Percentiles rank a stretch among this genome's conserved stretches.
Evolutionary conservation across 2,888 invertebrate species (phyloP).

Genomic region (Cataglyphis livida): DNA sequence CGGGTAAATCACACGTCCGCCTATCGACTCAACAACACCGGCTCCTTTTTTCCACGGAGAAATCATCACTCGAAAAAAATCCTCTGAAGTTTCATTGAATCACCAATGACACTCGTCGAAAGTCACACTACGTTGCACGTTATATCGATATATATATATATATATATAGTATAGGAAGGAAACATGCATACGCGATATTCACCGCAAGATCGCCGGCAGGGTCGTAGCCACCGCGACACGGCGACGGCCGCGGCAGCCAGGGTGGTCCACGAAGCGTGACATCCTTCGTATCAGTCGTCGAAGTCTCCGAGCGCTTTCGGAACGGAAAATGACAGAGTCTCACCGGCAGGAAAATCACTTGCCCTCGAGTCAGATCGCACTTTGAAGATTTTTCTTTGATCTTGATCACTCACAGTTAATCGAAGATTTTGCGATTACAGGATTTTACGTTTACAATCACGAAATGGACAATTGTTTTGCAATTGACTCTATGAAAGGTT

Average conservation of each 20-base stretch:
- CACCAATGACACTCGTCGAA: slow-evolving; percentile 46
- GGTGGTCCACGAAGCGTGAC: slow-evolving; percentile 73
- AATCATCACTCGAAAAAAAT: slow-evolving; percentile 49
- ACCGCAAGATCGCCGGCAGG: slow-evolving; percentile 62
- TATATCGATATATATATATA: neutral
- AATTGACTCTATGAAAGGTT: neutral
- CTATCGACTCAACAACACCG: slow-evolving; percentile 29
- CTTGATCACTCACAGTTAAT: slow-evolving; percentile 18
- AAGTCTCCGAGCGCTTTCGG: slow-evolving; percentile 69
- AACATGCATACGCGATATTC: slow-evolving; percentile 52
- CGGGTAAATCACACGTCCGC: slow-evolving; percentile 53
- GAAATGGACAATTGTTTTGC: neutral
- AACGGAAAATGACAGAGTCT: neutral
- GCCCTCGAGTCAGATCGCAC: neutral
- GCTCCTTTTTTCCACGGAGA: slow-evolving; percentile 26
- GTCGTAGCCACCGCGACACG: slow-evolving; percentile 70
- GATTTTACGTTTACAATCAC: neutral
- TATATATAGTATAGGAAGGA: slow-evolving; percentile 37
- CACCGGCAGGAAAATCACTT: neutral
- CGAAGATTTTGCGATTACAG: neutral
- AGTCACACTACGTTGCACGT: slow-evolving; percentile 25
- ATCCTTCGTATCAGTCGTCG: slow-evolving; percentile 74
- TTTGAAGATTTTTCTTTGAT: neutral
- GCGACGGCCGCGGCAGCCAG: slow-evolving; percentile 76
- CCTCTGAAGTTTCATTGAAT: slow-evolving; percentile 45